phyloP scores from a whole-genome alignment of 2,113 vertebrate species.

The Anolis sagrei region DNA sequence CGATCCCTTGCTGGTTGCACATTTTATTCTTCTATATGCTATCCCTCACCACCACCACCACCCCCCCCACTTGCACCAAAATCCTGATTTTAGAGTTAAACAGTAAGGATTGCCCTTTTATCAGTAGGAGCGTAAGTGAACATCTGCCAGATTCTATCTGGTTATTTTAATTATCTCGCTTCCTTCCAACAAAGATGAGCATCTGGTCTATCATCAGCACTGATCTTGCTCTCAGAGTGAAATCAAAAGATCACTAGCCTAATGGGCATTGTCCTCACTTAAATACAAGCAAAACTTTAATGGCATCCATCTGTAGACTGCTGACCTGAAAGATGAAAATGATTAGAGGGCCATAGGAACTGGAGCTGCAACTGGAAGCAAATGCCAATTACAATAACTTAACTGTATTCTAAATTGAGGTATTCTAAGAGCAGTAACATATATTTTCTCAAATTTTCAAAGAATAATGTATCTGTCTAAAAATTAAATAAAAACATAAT shows the following conservation, averaged over 20 bases:
- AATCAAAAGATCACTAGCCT: slow-evolving; percentile 62
- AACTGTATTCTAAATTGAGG: background rate
- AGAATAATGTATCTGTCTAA: background rate
- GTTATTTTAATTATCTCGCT: slow-evolving; percentile 58
- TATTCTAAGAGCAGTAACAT: background rate
- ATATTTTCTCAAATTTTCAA: slow-evolving; percentile 1
- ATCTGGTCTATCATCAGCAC: slow-evolving; percentile 65
- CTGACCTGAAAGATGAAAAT: slow-evolving; percentile 44
- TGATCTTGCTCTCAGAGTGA: slow-evolving; percentile 53
- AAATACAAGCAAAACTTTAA: slow-evolving; percentile 52
- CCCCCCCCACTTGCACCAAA: slow-evolving; percentile 20
- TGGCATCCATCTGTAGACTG: slow-evolving; percentile 52
- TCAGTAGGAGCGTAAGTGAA: slow-evolving; percentile 45
- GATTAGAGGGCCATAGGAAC: slow-evolving; percentile 24
- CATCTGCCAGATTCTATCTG: slow-evolving; percentile 64
- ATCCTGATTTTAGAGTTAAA: slow-evolving; percentile 38
- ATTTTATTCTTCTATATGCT: slow-evolving; percentile 4
- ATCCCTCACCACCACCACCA: too few species aligned
- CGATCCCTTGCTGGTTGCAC: background rate
- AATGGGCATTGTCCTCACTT: slow-evolving; percentile 19
- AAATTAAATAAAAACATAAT: slow-evolving; percentile 7
- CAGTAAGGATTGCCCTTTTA: slow-evolving; percentile 39
- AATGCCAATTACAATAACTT: slow-evolving; percentile 34
- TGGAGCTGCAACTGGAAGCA: slow-evolving; percentile 19
- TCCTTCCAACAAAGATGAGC: slow-evolving; percentile 50